Evolutionary conservation across 2,888 invertebrate species (phyloP).

Genomic region (Luperina testacea): DNA sequence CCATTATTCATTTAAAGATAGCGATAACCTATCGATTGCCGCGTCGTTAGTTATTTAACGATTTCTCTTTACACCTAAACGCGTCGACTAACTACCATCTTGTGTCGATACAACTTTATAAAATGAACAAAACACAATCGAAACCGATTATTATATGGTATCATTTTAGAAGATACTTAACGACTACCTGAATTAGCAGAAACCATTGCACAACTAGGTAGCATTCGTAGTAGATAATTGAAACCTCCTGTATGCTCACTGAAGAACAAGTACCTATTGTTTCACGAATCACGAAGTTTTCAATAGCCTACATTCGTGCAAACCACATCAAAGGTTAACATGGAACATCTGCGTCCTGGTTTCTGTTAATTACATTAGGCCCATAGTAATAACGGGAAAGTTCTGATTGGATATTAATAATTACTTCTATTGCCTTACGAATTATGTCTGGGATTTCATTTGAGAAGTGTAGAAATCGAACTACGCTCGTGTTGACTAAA

Average conservation of each 20-base stretch:
- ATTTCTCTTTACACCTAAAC: neutral
- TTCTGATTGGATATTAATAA: conserved; percentile 65
- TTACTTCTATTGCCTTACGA: conserved; percentile 66
- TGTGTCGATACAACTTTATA: neutral
- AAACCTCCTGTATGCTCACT: conserved; percentile 51
- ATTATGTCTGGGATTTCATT: conserved; percentile 78
- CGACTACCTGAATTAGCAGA: neutral
- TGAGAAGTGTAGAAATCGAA: conserved; percentile 57
- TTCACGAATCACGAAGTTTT: conserved; percentile 53
- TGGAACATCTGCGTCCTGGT: conserved; percentile 73
- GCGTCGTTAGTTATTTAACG: neutral
- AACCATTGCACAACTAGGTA: neutral
- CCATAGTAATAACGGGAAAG: conserved; percentile 65
- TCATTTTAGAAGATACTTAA: neutral
- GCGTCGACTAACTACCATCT: neutral
- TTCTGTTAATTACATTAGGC: conserved; percentile 64
- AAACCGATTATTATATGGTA: neutral
- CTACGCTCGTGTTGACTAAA: conserved; percentile 68
- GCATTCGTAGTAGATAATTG: neutral
- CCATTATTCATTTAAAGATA: neutral
- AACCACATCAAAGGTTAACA: conserved; percentile 79
- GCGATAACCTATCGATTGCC: neutral
- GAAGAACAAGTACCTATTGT: conserved; percentile 38
- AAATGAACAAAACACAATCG: neutral
- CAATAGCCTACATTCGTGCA: conserved; percentile 62